These are phyloP conservation scores for Andrena flavipes DNA, from an alignment of 2,888 invertebrate genomes.

Conservation along the genomic window DNA sequence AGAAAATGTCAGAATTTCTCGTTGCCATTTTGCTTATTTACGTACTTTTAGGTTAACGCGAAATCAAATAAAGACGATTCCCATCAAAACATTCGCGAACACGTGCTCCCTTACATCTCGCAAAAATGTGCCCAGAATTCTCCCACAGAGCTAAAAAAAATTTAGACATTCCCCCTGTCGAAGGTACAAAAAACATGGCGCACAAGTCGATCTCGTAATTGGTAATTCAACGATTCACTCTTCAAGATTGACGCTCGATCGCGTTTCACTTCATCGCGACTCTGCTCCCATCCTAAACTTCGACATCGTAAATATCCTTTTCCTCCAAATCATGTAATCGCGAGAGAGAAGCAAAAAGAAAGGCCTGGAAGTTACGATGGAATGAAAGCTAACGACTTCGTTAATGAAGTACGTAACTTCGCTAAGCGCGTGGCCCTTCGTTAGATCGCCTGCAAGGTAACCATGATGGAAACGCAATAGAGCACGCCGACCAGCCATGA, in stretches of 20 bases:
- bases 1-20: background rate
- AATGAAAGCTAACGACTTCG: conserved; percentile 20
- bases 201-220: background rate
- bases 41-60: conserved; percentile 29
- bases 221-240: background rate
- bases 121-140: background rate
- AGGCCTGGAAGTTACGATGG: background rate
- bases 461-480: background rate
- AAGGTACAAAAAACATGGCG: conserved; percentile 25
- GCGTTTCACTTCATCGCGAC: background rate
- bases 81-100: background rate
- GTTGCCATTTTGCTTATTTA: background rate
- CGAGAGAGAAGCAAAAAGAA: background rate
- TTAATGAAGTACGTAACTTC: conserved; percentile 2
- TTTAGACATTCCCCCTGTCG: background rate
- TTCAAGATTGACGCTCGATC: background rate
- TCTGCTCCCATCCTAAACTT: background rate
- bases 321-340: background rate
- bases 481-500: background rate
- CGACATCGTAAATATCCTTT: background rate
- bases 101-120: background rate
- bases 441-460: conserved; percentile 14
- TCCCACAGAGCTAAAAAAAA: background rate
- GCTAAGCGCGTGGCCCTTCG: conserved; percentile 39
- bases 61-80: background rate